phyloP scores from a whole-genome alignment of 2,888 invertebrate species.

The Pyrocoelia pectoralis region DNA sequence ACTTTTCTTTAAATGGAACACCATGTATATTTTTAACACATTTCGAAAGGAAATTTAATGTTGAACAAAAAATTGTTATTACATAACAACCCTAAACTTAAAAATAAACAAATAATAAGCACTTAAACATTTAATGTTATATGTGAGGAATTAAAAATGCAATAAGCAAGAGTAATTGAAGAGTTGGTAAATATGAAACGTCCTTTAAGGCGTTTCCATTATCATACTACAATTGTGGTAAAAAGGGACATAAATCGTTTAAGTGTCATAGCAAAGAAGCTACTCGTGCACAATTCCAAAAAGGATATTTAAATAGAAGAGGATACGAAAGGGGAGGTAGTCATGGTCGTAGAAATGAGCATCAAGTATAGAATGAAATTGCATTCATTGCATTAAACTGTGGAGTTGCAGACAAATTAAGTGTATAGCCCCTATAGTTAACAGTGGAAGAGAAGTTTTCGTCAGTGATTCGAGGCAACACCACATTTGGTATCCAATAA shows the following conservation, averaged over 20 bases:
- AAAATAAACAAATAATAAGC: too few relatives aligned
- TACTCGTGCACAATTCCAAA: neutral
- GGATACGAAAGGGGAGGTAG: neutral
- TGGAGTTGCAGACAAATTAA: neutral
- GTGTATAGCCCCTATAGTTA: too few relatives aligned
- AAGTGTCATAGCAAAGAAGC: neutral
- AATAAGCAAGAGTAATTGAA: neutral
- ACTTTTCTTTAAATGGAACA: too few relatives aligned
- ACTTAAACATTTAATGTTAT: too few relatives aligned
- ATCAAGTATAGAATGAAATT: neutral
- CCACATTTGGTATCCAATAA: neutral
- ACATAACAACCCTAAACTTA: too few relatives aligned
- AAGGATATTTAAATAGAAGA: too few relatives aligned
- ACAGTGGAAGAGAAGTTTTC: constrained; percentile 4
- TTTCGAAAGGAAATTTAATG: too few relatives aligned
- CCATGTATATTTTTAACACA: too few relatives aligned
- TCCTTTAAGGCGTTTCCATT: neutral
- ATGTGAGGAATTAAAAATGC: constrained; percentile 5
- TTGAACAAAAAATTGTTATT: too few relatives aligned
- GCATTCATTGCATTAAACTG: constrained; percentile 3
- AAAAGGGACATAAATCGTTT: constrained; percentile 1
- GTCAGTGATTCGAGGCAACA: neutral
- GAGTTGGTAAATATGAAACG: neutral
- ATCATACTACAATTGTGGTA: neutral
- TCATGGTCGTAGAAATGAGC: neutral